Conservation (phyloP, 2,797 vertebrate species). For the Tarsius wallacei region DNA sequence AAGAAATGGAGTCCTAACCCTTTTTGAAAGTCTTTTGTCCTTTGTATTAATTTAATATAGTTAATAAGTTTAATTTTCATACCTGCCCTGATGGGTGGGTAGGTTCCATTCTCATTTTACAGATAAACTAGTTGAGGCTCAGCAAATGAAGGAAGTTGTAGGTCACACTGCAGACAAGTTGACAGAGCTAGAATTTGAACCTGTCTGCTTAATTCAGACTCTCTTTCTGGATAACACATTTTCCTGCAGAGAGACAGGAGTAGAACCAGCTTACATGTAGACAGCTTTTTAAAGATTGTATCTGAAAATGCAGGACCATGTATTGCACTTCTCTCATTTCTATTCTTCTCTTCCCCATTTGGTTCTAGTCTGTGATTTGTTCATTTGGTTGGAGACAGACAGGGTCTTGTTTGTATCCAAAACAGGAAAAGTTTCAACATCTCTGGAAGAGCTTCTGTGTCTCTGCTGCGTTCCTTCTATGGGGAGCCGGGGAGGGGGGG, state of each 20-base stretch:
- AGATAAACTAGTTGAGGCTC: background rate
- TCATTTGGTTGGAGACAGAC: constrained; percentile 22
- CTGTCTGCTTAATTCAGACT: background rate
- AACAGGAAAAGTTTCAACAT: constrained; percentile 53
- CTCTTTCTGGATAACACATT: background rate
- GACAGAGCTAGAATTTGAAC: background rate
- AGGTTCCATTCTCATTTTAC: background rate
- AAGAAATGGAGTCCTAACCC: background rate
- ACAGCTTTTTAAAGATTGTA: background rate
- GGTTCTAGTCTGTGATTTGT: constrained; percentile 11
- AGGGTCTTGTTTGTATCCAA: constrained; percentile 33
- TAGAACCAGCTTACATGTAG: background rate
- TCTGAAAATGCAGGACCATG: background rate
- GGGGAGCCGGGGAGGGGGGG: background rate
- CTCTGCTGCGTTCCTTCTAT: constrained; percentile 9
- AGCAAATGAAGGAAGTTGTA: background rate
- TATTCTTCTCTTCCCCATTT: background rate
- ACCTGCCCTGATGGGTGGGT: background rate
- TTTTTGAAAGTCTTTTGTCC: background rate
- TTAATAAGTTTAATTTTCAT: background rate
- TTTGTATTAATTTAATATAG: background rate
- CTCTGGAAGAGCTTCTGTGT: background rate
- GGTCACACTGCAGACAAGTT: background rate
- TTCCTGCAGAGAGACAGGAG: background rate
- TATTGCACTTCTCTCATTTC: background rate